Evolutionary conservation across 2,888 invertebrate genomes (phyloP).

Genomic region (Tenthredo mesomela): DNA sequence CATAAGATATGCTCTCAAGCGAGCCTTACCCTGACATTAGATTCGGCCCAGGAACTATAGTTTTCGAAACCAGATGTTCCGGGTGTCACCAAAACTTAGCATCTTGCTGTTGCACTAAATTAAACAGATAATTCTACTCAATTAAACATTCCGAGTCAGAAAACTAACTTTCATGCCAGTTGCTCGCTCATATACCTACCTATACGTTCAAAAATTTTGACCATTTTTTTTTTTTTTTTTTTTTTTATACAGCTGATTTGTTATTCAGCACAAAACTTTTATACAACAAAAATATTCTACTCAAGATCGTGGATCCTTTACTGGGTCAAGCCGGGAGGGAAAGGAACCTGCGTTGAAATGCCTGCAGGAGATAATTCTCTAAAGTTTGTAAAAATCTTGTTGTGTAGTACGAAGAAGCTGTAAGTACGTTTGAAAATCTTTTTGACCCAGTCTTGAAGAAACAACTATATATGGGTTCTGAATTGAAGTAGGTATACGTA

Average conservation of each 20-base stretch:
- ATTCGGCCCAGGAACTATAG: neutral
- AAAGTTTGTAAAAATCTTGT: neutral
- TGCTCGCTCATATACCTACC: neutral
- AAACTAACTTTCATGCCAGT: neutral
- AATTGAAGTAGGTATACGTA: no score
- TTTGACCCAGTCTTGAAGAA: no score
- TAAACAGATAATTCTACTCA: slow-evolving; percentile 32
- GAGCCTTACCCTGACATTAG: slow-evolving; percentile 9
- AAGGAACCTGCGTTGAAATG: neutral
- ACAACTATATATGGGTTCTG: no score
- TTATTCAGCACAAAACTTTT: no score
- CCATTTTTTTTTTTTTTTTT: neutral
- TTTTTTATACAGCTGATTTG: neutral
- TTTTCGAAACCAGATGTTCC: slow-evolving; percentile 34
- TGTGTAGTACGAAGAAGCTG: neutral
- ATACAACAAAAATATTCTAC: neutral
- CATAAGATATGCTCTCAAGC: slow-evolving; percentile 1
- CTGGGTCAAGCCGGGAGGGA: neutral
- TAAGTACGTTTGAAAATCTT: neutral
- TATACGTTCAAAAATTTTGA: neutral
- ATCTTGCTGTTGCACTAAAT: slow-evolving; percentile 24
- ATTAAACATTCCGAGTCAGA: neutral
- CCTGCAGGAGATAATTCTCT: neutral
- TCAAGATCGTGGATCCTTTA: neutral
- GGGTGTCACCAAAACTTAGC: slow-evolving; percentile 13